A percentile compares a stretch with the other conserved stretches of the same genome.
Evolutionary conservation across 2,113 vertebrate genomes (phyloP).

Genomic region (Grantiella picta): DNA sequence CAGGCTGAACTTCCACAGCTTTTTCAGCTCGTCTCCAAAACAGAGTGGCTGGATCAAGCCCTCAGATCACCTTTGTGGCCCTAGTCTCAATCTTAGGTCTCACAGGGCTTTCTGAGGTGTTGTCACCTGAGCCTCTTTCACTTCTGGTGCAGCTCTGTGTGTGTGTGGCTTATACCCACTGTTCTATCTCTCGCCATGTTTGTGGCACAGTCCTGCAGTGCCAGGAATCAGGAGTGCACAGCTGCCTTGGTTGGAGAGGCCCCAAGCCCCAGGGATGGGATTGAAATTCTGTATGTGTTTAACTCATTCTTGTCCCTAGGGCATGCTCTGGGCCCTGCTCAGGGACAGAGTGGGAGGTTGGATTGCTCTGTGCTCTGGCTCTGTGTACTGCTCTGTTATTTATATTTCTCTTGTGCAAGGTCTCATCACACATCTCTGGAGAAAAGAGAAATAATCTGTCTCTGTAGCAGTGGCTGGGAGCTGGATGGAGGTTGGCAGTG

Average conservation of each 20-base stretch:
- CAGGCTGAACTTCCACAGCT: neutral
- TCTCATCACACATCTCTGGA: neutral
- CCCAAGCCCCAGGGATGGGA: neutral
- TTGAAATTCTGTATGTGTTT: neutral
- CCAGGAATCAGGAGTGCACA: neutral
- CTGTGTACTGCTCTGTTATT: neutral
- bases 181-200: fast-evolving
- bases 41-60: neutral
- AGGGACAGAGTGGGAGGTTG: neutral
- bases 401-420: neutral
- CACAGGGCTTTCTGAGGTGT: fast-evolving
- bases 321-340: neutral
- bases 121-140: neutral
- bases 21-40: neutral
- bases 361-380: neutral
- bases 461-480: neutral
- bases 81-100: neutral
- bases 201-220: neutral
- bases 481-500: neutral
- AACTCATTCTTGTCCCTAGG: neutral
- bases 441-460: neutral
- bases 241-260: neutral
- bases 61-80: neutral
- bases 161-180: neutral
- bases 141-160: neutral